Evolutionary conservation across 2,888 invertebrate species (phyloP), one percentile per base, ranked within the genome.

Genomic region (Pheosia gnoma): DNA sequence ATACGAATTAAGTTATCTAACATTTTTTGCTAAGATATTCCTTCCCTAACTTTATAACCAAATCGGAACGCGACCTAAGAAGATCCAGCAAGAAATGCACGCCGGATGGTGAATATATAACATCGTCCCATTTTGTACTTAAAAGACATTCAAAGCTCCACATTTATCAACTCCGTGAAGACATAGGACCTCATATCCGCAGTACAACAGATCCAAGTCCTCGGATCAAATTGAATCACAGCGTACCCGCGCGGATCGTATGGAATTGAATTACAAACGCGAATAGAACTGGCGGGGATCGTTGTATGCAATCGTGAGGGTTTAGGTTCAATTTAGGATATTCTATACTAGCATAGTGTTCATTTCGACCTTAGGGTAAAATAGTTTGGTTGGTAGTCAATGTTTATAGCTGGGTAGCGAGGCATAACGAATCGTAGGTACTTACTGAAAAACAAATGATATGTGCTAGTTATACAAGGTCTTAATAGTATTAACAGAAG

Each of bases 211-310:
- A 45, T 25, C 57, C 36, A 37, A 56, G 55, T 39, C 55, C 13
- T 55, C 45, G 57, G 43, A 45, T 57, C 57, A 45, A 57, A 57
- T 57, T 45, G 57, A 57, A 57, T 43, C 57, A 45, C 55, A 13
- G 41, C 36, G 45, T 43, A 57, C 45, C 57, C 36, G 45, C 41
- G 57, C 57, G 45, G 39, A 45, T 57, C 45, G 43, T 45, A 45
- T 57, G 53, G 57, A 57, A 57, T 57, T 45, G 57, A 25, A 57
- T 57, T 57, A 57, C 57, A 36, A 45, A 45, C 36, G 57, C 41
- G 43, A 11, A 6, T 9, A 13, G 25, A 38, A 6, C 54, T 7
- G 13, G 36, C 37, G n/a, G 55, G 39, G 55, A 55, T 39, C 36
- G 57, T 45, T 45, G 57, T 57, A 25, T 55, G 55, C 38, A 39